Conservation (phyloP, 2,113 vertebrate species). For the Pseudorasbora parva region DNA sequence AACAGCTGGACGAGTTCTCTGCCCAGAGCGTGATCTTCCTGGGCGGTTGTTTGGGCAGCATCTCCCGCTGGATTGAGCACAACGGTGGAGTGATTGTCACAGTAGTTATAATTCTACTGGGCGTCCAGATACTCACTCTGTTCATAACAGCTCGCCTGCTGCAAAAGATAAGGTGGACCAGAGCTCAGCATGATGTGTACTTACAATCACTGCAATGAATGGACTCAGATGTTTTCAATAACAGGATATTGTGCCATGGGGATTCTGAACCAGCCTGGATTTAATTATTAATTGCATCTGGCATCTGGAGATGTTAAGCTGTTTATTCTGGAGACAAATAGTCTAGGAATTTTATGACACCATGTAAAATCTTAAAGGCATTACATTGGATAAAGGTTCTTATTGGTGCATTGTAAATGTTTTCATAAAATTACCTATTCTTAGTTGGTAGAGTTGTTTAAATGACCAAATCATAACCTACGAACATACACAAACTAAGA, state of each 20-base stretch:
- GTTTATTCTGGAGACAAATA: not conserved
- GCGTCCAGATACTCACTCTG: conserved; percentile 74
- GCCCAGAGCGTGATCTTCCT: conserved; percentile 76
- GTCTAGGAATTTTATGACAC: not conserved
- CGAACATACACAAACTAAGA: too few relatives aligned
- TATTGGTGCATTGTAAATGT: not conserved
- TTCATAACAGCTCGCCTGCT: conserved; percentile 74
- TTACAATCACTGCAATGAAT: not conserved
- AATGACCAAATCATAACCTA: too few relatives aligned
- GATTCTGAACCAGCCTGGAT: not conserved
- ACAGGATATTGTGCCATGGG: not conserved
- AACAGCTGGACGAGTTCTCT: conserved; percentile 69
- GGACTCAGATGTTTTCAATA: conserved; percentile 16
- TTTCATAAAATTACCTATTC: not conserved
- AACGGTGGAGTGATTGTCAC: conserved; percentile 62
- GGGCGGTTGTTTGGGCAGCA: conserved; percentile 78
- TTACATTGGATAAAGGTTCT: not conserved
- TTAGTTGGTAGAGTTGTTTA: too few relatives aligned
- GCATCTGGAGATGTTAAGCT: conserved; percentile 6
- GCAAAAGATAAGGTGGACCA: conserved; percentile 67
- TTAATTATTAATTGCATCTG: not conserved
- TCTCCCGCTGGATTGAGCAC: conserved; percentile 76
- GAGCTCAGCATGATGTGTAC: conserved; percentile 22
- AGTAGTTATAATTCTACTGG: conserved; percentile 37
- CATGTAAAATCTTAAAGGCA: not conserved